Evolutionary conservation across 1,140 invertebrate genomes (phyloP), one percentile per base, ranked within the genome.

Genomic region (Arctopsyche grandis): DNA sequence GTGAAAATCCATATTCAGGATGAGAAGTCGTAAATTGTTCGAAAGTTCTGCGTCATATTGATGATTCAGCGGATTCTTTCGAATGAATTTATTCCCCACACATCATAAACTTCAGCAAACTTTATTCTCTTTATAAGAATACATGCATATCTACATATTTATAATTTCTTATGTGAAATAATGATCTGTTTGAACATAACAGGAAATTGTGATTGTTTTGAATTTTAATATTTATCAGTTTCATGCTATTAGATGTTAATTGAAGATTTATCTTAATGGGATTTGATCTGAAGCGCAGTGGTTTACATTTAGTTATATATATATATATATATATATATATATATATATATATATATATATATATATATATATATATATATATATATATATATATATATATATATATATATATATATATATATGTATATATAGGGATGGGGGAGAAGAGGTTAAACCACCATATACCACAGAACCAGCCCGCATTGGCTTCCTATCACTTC

Each of bases 401-500:
- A n/a, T n/a, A 9, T 48, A n/a, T 48, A n/a, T 48, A 48, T 48
- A 9, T n/a, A n/a, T n/a, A n/a, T n/a, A n/a, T n/a, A n/a, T n/a
- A n/a, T n/a, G n/a, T n/a, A n/a, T n/a, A n/a, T n/a, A n/a, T 12
- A 19, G 69, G 16, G 69, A 38, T 38, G 44, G 12, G 29, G 22
- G 43, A 38, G 16, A 16, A 38, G n/a, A 71, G 12, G 21, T 19
- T 71, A 44, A 46, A 19, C 69, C 69, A 19, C 69, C n/a, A 38
- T 69, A 38, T 46, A 46, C 38, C 43, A 22, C 69, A 46, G 69
- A 46, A 22, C 29, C 74, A 22, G 9, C 52, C 74, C 56, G 43
- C 74, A 66, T 63, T 46, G 74, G 74, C 74, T 76, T 76, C 63
- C 63, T 52, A 63, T 69, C 66, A 77, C 60, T 38, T 26, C 44